Evolutionary conservation across 2,797 vertebrate species (phyloP).

Genomic region (Darevskia nairensis): DNA sequence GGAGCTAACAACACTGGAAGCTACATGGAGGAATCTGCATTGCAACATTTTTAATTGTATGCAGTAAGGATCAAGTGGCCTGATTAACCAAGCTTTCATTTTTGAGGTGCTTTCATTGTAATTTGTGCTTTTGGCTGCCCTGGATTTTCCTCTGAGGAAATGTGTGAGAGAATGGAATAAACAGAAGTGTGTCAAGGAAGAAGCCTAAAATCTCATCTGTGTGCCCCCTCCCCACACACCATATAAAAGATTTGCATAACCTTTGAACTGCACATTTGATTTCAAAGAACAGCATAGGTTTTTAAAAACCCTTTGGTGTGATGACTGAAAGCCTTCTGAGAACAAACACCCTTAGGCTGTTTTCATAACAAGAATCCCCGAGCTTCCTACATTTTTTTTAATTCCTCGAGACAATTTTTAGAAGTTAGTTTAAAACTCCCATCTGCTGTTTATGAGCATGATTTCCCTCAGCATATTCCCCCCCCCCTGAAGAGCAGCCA

Average conservation of each 20-base stretch:
- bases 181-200: background rate
- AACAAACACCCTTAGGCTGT: constrained; percentile 25
- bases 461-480: background rate
- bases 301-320: constrained; percentile 7
- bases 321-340: constrained; percentile 26
- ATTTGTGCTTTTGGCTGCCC: background rate
- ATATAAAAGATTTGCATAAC: constrained; percentile 8
- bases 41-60: background rate
- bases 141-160: background rate
- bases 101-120: background rate
- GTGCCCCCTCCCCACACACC: background rate
- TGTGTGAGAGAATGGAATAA: constrained; percentile 28
- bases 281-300: constrained; percentile 35
- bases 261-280: constrained; percentile 34
- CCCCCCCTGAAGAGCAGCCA: constrained; percentile 13
- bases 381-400: background rate
- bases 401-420: constrained; percentile 46
- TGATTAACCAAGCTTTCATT: constrained; percentile 6
- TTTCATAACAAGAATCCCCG: constrained; percentile 45
- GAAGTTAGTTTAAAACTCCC: constrained; percentile 37
- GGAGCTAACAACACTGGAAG: constrained; percentile 6
- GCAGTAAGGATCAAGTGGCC: background rate
- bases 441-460: constrained; percentile 39
- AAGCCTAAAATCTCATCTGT: constrained; percentile 21
- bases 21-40: background rate